phyloP scores from a whole-genome alignment of 2,797 vertebrate genomes.

The Helicolenus hilgendorfi region DNA sequence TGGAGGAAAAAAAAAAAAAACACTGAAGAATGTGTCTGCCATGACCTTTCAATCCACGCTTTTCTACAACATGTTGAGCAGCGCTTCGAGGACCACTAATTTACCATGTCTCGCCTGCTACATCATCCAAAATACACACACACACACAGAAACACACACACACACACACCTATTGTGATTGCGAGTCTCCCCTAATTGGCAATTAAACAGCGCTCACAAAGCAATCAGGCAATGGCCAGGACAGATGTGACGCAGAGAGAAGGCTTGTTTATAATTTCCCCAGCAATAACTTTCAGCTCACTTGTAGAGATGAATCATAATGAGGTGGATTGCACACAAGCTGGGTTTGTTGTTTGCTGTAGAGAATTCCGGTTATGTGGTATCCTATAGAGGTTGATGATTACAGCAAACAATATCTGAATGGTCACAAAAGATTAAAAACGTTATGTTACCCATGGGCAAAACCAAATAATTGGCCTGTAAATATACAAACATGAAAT shows the following conservation, averaged over 20 bases:
- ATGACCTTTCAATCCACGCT: not conserved
- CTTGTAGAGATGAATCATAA: slow-evolving; percentile 77
- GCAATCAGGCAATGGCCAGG: slow-evolving; percentile 85
- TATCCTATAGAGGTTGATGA: slow-evolving; percentile 20
- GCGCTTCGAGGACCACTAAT: slow-evolving; percentile 5
- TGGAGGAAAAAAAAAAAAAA: not conserved
- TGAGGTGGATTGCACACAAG: slow-evolving; percentile 45
- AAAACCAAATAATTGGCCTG: not conserved
- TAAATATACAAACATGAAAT: slow-evolving; percentile 8
- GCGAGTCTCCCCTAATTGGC: slow-evolving; percentile 85
- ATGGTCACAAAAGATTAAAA: slow-evolving; percentile 21
- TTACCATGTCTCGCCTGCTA: slow-evolving; percentile 14
- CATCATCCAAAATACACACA: not conserved
- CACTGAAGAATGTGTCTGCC: not conserved
- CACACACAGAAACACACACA: slow-evolving; percentile 29
- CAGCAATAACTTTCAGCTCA: slow-evolving; percentile 75
- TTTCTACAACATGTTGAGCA: slow-evolving; percentile 11
- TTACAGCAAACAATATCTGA: slow-evolving; percentile 17
- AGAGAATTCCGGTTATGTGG: slow-evolving; percentile 18
- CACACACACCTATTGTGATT: slow-evolving; percentile 79
- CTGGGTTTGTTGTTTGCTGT: slow-evolving; percentile 29
- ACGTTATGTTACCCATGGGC: not conserved
- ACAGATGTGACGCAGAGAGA: slow-evolving; percentile 78
- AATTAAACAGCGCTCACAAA: slow-evolving; percentile 89
- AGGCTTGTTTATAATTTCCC: slow-evolving; percentile 84